Evolutionary conservation across 1,140 invertebrate species (phyloP).

Genomic region (Prorops nasuta): DNA sequence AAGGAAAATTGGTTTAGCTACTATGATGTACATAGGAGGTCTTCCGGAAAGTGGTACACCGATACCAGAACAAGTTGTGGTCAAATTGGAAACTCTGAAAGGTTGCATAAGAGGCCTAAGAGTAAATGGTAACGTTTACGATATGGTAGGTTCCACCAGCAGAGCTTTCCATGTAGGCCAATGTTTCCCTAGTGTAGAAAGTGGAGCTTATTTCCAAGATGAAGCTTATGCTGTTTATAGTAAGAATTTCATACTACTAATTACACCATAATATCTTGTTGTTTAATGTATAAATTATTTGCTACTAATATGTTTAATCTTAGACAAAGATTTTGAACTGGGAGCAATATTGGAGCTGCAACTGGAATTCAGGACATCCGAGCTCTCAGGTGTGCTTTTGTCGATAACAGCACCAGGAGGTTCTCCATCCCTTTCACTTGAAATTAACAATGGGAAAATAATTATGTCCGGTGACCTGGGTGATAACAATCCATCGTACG

Average conservation of each 20-base stretch:
- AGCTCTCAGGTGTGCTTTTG: slow-evolving; percentile 77
- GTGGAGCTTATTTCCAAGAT: slow-evolving; percentile 82
- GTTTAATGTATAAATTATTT: slow-evolving; percentile 49
- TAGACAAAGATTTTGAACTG: slow-evolving; percentile 71
- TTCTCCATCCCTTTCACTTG: slow-evolving; percentile 71
- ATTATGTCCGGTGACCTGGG: slow-evolving; percentile 70
- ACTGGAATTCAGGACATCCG: slow-evolving; percentile 81
- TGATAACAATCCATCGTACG: slow-evolving; percentile 60
- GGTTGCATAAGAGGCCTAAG: slow-evolving; percentile 78
- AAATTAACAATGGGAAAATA: slow-evolving; percentile 75
- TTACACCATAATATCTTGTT: background rate
- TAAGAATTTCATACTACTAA: slow-evolving; percentile 54
- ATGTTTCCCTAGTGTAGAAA: slow-evolving; percentile 83
- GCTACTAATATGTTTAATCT: slow-evolving; percentile 29
- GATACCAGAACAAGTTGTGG: slow-evolving; percentile 59
- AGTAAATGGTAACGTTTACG: slow-evolving; percentile 73
- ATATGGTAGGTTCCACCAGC: slow-evolving; percentile 70
- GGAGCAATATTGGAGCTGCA: slow-evolving; percentile 69
- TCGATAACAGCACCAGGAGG: slow-evolving; percentile 66
- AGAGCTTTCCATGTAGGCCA: slow-evolving; percentile 74
- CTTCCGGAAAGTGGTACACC: slow-evolving; percentile 62
- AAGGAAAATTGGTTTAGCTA: slow-evolving; percentile 66
- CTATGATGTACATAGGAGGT: slow-evolving; percentile 78
- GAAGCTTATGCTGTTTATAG: slow-evolving; percentile 81
- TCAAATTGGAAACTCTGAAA: slow-evolving; percentile 73